Percentiles rank a stretch among this genome's conserved stretches.
phyloP scores from a whole-genome alignment of 1,140 invertebrate species.

The Stegodyphus mimosarum region DNA sequence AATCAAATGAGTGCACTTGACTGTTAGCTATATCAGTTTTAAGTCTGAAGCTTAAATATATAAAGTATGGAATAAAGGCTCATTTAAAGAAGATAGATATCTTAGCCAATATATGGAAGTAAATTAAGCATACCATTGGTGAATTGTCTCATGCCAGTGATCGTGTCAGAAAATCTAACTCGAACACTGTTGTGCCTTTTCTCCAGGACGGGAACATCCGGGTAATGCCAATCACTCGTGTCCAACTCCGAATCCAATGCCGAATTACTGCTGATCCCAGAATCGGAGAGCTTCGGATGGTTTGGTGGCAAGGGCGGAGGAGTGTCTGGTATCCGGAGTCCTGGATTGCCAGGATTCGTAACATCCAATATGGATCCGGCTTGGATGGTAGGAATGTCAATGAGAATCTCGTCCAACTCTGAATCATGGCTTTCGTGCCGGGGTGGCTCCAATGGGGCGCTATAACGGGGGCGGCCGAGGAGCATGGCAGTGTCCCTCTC shows the following conservation, averaged over 20 bases:
- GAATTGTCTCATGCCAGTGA: not conserved
- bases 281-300: slow-evolving; percentile 36
- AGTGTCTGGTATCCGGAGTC: not conserved
- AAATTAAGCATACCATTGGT: too few species aligned
- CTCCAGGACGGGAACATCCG: slow-evolving; percentile 1
- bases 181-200: slow-evolving; percentile 11
- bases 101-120: too few species aligned
- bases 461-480: not conserved
- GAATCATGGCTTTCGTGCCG: slow-evolving; percentile 20
- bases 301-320: slow-evolving; percentile 31
- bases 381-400: slow-evolving; percentile 49
- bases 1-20: too few species aligned
- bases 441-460: not conserved
- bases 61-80: too few species aligned
- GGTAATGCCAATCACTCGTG: slow-evolving; percentile 40
- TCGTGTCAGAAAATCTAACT: slow-evolving; percentile 24
- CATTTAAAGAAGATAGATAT: too few species aligned
- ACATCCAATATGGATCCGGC: slow-evolving; percentile 42
- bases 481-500: not conserved
- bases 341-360: not conserved
- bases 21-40: too few species aligned
- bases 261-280: slow-evolving; percentile 47
- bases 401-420: slow-evolving; percentile 55
- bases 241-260: slow-evolving; percentile 37
- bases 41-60: too few species aligned